Percentiles rank a stretch among this genome's conserved stretches.
phyloP scores from a whole-genome alignment of 2,113 vertebrate species.

The Strix aluco region DNA sequence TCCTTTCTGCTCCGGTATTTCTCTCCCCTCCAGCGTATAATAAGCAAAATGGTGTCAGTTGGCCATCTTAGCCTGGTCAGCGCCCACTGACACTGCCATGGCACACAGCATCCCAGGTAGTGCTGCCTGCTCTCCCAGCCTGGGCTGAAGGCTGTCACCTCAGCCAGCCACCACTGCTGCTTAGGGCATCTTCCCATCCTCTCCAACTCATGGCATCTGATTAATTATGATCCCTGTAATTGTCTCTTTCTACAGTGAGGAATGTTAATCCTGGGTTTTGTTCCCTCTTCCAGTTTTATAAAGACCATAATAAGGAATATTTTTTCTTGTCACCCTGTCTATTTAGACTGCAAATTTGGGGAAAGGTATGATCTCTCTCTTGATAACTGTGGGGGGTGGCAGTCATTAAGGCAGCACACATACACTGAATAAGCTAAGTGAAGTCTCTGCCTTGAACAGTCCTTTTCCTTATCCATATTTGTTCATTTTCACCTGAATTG shows the following conservation, averaged over 20 bases:
- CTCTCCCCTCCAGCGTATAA: neutral
- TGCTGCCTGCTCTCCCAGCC: neutral
- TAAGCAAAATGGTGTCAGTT: neutral
- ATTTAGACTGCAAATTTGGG: neutral
- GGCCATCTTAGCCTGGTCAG: neutral
- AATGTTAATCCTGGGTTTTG: neutral
- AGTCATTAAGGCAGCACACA: rapidly evolving
- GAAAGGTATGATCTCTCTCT: neutral
- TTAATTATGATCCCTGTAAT: neutral
- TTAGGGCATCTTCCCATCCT: neutral
- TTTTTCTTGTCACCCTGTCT: neutral
- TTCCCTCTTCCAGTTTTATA: neutral
- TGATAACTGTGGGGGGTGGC: neutral
- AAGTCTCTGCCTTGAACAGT: neutral
- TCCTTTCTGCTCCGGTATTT: neutral
- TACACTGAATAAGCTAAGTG: neutral
- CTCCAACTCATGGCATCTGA: neutral
- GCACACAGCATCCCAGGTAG: neutral
- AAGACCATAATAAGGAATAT: neutral
- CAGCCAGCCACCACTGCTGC: neutral
- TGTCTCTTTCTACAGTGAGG: neutral
- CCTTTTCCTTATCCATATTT: neutral
- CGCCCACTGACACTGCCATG: rapidly evolving
- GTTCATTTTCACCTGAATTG: slow-evolving; percentile 52
- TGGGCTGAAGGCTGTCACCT: neutral